Evolutionary conservation across 2,797 vertebrate species (phyloP).

Genomic region (Danio albolineatus): DNA sequence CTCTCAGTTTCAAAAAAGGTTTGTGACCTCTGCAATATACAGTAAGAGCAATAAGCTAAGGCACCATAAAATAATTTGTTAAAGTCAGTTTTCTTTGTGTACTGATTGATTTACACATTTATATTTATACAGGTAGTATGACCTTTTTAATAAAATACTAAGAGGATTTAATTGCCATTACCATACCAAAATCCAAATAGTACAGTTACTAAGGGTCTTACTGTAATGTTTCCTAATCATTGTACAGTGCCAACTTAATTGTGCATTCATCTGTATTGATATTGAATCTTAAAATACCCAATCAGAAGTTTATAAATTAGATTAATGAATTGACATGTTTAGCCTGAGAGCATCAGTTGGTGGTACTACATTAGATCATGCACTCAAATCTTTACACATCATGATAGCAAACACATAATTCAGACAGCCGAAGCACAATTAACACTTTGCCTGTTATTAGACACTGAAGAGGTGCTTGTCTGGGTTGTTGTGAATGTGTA

Average conservation of each 20-base stretch:
- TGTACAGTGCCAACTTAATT: neutral
- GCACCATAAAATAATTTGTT: neutral
- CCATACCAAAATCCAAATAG: neutral
- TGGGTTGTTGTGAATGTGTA: conserved; percentile 41
- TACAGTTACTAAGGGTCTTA: neutral
- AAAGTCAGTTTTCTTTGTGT: neutral
- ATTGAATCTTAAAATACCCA: neutral
- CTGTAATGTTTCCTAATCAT: neutral
- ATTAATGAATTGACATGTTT: conserved; percentile 10
- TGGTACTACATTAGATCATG: neutral
- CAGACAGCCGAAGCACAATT: conserved; percentile 2
- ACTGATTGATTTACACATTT: neutral
- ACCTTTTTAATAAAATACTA: neutral
- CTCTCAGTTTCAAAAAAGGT: no score
- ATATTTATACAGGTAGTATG: neutral
- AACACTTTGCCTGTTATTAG: conserved; percentile 25
- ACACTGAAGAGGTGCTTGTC: neutral
- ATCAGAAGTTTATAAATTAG: neutral
- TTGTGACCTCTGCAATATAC: no score
- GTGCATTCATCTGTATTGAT: neutral
- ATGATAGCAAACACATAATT: conserved; percentile 1
- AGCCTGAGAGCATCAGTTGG: neutral
- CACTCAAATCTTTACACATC: neutral
- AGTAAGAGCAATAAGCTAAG: neutral
- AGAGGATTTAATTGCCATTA: neutral